Base-by-base conservation (phyloP, 2,113 vertebrate species). In the Calidris pygmaea region DNA sequence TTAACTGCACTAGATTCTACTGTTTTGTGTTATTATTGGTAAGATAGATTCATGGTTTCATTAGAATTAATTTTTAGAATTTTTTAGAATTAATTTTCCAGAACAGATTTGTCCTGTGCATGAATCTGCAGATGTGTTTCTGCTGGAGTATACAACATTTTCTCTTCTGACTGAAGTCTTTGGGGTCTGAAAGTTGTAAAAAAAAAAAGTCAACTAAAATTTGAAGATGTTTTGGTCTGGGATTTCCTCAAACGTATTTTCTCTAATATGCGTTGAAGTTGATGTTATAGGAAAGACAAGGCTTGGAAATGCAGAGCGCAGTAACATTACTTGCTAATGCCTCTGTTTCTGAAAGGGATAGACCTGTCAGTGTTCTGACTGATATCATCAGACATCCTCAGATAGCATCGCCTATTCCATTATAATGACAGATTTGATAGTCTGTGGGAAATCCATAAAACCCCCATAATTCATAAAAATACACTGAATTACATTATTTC, bases 81-180 rank as follows among this genome's bases (percentile, higher is more conserved):
- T n/a, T n/a, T n/a, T n/a, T n/a, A n/a, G n/a, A 65, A 83, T 85
- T 87, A 52, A 60, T 90, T 96, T 92, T 82, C 30, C 53, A 50
- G 60, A 45, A 52, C 13, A 47, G 10, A 24, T 78, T 85, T 90
- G 22, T 74, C 59, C 59, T 62, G 29, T 45, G 41, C 65, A 56
- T 67, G 52, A 93, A 62, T 43, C 45, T 45, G 48, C 76, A 84
- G 63, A 23, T 50, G 62, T 76, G 16, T 47, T 81, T 95, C 50
- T 87, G 19, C 74, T 94, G 66, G 48, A 82, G 56, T 35, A 66
- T 5, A 56, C 12, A 19, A 53, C 8, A n/a, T 85, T 79, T 84
- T 84, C 24, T 85, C 14, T 72, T 13, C 30, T 48, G 27, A 29
- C 34, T 41, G 78, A 76, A 70, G 37, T 14, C 39, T 91, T 87